Evolutionary conservation across 2,888 invertebrate species (phyloP).

Genomic region (Zaprionus bogoriensis): DNA sequence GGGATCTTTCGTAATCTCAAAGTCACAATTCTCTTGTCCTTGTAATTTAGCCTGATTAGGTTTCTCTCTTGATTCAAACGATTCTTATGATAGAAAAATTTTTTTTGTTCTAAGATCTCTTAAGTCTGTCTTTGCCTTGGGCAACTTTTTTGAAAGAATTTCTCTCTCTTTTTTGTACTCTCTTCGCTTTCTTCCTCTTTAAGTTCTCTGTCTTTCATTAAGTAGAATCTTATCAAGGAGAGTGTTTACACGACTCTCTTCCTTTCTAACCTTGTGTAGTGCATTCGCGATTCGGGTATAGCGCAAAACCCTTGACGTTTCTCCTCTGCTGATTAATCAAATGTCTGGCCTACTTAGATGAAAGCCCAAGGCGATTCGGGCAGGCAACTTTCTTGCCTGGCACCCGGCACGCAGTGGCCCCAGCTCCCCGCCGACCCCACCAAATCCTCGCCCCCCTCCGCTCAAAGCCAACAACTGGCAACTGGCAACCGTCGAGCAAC

Average conservation of each 20-base stretch:
- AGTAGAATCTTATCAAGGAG: no score
- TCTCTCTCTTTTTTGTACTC: not conserved
- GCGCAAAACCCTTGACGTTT: not conserved
- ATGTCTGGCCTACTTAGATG: constrained; percentile 49
- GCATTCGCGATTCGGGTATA: not conserved
- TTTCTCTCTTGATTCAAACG: no score
- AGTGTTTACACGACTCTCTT: no score
- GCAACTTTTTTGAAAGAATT: no score
- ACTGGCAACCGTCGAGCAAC: not conserved
- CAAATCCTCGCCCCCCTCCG: no score
- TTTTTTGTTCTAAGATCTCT: no score
- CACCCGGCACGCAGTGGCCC: constrained; percentile 28
- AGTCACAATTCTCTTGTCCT: no score
- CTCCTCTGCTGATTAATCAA: constrained; percentile 42
- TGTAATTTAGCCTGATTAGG: no score
- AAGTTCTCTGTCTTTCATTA: no score
- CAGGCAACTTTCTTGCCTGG: not conserved
- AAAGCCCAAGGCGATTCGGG: constrained; percentile 41
- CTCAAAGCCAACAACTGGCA: not conserved
- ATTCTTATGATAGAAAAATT: no score
- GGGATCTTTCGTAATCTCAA: no score
- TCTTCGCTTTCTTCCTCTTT: not conserved
- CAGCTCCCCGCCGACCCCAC: not conserved
- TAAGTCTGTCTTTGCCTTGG: no score
- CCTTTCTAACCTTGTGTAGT: not conserved